Conservation (phyloP, 2,113 vertebrate genomes). For the Herpailurus yagouaroundi region DNA sequence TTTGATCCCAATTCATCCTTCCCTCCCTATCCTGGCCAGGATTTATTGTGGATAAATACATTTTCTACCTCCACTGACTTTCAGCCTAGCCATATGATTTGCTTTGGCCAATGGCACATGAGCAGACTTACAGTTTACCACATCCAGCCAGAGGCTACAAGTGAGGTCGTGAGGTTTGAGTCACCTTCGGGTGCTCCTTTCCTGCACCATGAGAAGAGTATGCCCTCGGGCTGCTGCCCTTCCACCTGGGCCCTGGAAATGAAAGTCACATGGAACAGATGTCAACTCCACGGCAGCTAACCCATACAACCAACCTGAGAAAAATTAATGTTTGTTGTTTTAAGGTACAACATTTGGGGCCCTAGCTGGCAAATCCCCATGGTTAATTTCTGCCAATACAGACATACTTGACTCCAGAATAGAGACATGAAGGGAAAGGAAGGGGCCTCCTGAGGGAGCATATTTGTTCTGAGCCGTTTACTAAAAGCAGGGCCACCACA, state of each 20-base stretch:
- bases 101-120: background rate
- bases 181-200: background rate
- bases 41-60: background rate
- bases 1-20: background rate
- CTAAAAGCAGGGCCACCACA: background rate
- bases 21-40: background rate
- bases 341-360: background rate
- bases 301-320: background rate
- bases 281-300: background rate
- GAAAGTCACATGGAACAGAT: background rate
- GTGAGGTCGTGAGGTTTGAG: background rate
- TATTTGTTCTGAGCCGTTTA: background rate
- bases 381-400: background rate
- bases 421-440: background rate
- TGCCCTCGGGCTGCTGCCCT: fast-evolving
- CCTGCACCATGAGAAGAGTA: fast-evolving
- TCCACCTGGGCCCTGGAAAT: background rate
- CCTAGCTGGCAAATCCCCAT: background rate
- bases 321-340: background rate
- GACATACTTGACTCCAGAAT: background rate
- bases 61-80: background rate
- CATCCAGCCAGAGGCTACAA: background rate
- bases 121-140: background rate
- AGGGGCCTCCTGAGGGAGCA: background rate
- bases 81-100: background rate